Percentiles rank a stretch among this genome's conserved stretches.
Evolutionary conservation across 2,888 invertebrate genomes (phyloP).

Genomic region (Thera britannica): DNA sequence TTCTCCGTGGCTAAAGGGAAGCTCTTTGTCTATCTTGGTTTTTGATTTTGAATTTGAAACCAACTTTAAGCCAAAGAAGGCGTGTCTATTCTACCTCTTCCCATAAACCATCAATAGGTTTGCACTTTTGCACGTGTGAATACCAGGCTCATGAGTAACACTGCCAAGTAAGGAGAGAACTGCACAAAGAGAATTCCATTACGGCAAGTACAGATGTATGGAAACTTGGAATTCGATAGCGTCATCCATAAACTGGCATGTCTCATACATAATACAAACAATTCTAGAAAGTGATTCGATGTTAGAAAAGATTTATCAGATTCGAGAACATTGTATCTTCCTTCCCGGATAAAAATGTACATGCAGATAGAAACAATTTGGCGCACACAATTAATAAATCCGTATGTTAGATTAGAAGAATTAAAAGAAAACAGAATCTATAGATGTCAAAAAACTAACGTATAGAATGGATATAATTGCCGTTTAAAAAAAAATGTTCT

Average conservation of each 20-base stretch:
- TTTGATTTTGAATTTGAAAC: conserved; percentile 5
- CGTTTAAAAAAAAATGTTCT: no score
- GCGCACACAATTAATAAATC: no score
- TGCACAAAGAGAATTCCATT: conserved; percentile 61
- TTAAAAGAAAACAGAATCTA: no score
- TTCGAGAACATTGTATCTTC: neutral
- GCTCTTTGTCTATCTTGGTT: no score
- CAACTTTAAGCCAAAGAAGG: neutral
- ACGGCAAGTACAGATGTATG: conserved; percentile 42
- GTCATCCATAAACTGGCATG: conserved; percentile 24
- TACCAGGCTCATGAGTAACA: conserved; percentile 62
- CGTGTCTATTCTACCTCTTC: conserved; percentile 24
- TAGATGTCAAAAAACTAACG: no score
- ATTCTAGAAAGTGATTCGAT: conserved; percentile 23
- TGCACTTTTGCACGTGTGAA: conserved; percentile 58
- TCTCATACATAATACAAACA: conserved; percentile 5
- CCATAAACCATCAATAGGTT: conserved; percentile 21
- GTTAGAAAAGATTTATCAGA: neutral
- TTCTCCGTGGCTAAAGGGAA: no score
- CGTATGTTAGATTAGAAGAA: no score
- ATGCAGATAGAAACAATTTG: no score
- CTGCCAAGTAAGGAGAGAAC: conserved; percentile 50
- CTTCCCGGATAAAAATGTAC: no score
- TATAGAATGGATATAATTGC: no score
- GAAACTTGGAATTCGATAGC: conserved; percentile 38